Conservation (phyloP, 2,113 vertebrate genomes). For the Perca flavescens region DNA sequence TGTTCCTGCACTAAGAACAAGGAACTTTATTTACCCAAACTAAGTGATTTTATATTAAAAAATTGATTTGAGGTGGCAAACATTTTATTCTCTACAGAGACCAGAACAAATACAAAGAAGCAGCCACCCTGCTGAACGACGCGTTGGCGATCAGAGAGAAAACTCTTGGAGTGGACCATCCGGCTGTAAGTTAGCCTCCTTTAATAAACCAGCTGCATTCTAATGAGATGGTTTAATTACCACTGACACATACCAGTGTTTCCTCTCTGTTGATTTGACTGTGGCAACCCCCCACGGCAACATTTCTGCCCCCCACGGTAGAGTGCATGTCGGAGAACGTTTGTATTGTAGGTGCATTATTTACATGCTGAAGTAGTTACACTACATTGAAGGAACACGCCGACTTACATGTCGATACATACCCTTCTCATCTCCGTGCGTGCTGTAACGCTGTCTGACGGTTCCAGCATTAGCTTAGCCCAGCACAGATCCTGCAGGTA, state of each 20-base stretch:
- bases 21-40: background rate
- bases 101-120: constrained; percentile 94
- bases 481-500: too few species aligned
- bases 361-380: too few species aligned
- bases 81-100: constrained; percentile 79
- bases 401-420: too few species aligned
- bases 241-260: background rate
- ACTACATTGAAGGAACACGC: too few species aligned
- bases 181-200: constrained; percentile 81
- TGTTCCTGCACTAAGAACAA: background rate
- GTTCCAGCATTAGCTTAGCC: too few species aligned
- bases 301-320: too few species aligned
- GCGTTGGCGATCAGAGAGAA: constrained; percentile 91
- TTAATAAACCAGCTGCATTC: background rate
- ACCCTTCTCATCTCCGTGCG: too few species aligned
- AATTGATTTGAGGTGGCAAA: background rate
- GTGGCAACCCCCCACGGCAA: too few species aligned
- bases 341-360: too few species aligned
- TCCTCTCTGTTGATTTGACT: too few species aligned
- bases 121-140: constrained; percentile 89
- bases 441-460: too few species aligned
- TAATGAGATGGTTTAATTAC: background rate
- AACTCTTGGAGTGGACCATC: constrained; percentile 89
- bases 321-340: too few species aligned
- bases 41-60: background rate